Evolutionary conservation across 2,888 invertebrate species (phyloP).

Genomic region (Iphiclides podalirius): DNA sequence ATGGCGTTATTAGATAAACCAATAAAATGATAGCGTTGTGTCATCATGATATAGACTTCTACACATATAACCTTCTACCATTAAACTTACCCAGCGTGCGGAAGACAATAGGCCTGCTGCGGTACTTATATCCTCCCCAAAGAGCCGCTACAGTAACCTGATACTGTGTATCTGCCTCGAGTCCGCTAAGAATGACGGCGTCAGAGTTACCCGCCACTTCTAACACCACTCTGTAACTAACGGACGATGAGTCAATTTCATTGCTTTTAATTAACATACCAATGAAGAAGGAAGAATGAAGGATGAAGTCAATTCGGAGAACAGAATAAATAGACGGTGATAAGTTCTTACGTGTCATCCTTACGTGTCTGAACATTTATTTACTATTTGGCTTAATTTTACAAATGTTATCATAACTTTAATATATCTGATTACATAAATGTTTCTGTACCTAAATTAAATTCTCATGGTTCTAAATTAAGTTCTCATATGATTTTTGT

Average conservation of each 20-base stretch:
- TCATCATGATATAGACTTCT: no score
- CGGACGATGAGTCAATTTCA: conserved; percentile 81
- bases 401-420: no score
- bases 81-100: conserved; percentile 88
- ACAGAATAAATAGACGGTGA: conserved; percentile 4
- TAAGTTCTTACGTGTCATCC: no score
- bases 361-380: no score
- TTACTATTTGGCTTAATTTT: no score
- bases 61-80: no score
- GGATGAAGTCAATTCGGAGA: conserved; percentile 31
- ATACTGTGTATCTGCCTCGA: conserved; percentile 93
- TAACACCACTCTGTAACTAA: conserved; percentile 97
- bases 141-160: conserved; percentile 92
- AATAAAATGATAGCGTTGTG: no score
- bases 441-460: no score
- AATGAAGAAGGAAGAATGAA: conserved; percentile 45
- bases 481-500: no score
- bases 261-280: conserved; percentile 57
- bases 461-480: no score
- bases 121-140: conserved; percentile 89
- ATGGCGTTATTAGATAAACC: no score
- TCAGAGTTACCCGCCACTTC: conserved; percentile 94
- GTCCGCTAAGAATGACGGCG: conserved; percentile 89
- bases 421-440: no score
- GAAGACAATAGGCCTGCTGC: conserved; percentile 93